These are phyloP conservation scores for Enteromius paludinosus DNA, from an alignment of 2,797 vertebrate species.

Conservation along the genomic window DNA sequence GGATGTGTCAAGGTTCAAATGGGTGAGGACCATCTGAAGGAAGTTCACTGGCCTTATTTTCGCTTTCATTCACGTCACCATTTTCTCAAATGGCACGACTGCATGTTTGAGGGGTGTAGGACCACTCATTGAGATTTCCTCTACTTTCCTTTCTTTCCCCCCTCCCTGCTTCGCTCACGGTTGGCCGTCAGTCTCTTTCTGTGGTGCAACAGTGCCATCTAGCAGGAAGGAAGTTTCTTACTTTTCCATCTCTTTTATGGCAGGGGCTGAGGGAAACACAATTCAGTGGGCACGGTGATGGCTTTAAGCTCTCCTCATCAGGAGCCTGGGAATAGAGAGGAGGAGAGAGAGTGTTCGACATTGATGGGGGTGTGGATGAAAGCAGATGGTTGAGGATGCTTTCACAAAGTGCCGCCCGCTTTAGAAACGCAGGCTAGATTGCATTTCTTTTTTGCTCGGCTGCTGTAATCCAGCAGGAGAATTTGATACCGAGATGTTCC, in stretches of 20 bases:
- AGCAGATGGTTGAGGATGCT: constrained; percentile 70
- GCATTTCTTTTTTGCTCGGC: constrained; percentile 70
- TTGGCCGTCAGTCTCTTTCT: constrained; percentile 28
- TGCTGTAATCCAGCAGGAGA: constrained; percentile 74
- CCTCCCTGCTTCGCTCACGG: constrained; percentile 16
- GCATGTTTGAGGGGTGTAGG: constrained; percentile 31
- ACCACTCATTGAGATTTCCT: constrained; percentile 48
- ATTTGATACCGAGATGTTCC: constrained; percentile 78
- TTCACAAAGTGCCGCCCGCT: constrained; percentile 72
- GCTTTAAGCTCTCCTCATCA: constrained; percentile 80
- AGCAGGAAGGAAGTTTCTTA: constrained; percentile 66
- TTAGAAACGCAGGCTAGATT: constrained; percentile 78
- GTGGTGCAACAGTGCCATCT: constrained; percentile 84
- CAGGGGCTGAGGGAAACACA: constrained; percentile 76
- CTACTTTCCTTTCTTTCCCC: constrained; percentile 6
- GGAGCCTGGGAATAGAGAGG: constrained; percentile 73
- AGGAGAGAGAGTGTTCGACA: constrained; percentile 30
- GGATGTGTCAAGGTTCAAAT: constrained; percentile 31
- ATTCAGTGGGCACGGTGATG: constrained; percentile 78
- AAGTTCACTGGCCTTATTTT: constrained; percentile 34
- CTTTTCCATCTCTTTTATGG: constrained; percentile 43
- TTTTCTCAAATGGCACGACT: constrained; percentile 46
- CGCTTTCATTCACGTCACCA: constrained; percentile 38
- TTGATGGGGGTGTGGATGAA: constrained; percentile 71
- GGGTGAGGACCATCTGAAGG: background rate